Evolutionary conservation across 1,140 invertebrate genomes (phyloP).

Genomic region (Steinernema khuongi): DNA sequence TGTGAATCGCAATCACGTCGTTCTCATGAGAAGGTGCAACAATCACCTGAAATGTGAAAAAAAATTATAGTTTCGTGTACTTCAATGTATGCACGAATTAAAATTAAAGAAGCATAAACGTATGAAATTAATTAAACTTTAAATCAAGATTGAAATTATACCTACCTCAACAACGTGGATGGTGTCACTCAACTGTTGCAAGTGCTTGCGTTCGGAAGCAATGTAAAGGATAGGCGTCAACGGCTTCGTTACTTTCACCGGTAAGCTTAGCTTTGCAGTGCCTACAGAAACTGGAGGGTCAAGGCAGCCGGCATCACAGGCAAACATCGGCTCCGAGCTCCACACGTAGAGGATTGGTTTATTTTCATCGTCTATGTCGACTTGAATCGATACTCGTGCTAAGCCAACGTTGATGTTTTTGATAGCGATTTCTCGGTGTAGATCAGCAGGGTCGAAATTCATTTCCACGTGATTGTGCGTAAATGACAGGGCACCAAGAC

Average conservation of each 20-base stretch:
- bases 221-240: conserved; percentile 85
- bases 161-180: conserved; percentile 82
- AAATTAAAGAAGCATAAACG: too few species aligned
- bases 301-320: conserved; percentile 49
- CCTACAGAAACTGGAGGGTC: conserved; percentile 41
- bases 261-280: conserved; percentile 57
- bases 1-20: conserved; percentile 82
- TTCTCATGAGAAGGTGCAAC: conserved; percentile 82
- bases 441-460: conserved; percentile 46
- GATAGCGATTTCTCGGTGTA: conserved; percentile 44
- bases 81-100: conserved; percentile 17
- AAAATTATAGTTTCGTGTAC: too few species aligned
- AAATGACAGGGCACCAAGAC: conserved; percentile 43
- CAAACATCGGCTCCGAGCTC: conserved; percentile 34
- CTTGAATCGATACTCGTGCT: conserved; percentile 34
- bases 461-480: conserved; percentile 47
- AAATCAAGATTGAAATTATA: conserved; percentile 63
- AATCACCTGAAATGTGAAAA: conserved; percentile 12
- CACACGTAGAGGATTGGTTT: conserved; percentile 42
- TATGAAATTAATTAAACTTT: too few species aligned
- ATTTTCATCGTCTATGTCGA: conserved; percentile 43
- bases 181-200: conserved; percentile 81
- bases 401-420: conserved; percentile 28
- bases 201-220: conserved; percentile 79
- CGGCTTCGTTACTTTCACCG: conserved; percentile 85